These are phyloP conservation scores for Notospermus geniculatus DNA, from an alignment of 1,140 invertebrate genomes.

Conservation along the genomic window DNA sequence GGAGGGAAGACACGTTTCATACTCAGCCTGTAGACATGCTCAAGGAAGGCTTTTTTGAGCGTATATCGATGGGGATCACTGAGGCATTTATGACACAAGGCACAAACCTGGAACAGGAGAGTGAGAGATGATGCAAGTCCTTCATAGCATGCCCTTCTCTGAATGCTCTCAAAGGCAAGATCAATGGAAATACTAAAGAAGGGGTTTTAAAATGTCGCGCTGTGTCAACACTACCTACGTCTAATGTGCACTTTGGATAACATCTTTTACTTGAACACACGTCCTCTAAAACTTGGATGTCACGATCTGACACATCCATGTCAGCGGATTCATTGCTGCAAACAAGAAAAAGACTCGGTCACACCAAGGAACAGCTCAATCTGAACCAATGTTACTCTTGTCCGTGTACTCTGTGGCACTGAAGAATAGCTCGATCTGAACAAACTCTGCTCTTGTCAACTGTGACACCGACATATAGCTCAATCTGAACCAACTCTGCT, in stretches of 20 bases:
- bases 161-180: not conserved
- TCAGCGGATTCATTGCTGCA: conserved; percentile 41
- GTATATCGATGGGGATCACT: conserved; percentile 61
- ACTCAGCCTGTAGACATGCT: conserved; percentile 75
- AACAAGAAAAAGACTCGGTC: conserved; percentile 8
- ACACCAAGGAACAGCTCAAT: not conserved
- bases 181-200: conserved; percentile 2
- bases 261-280: conserved; percentile 65
- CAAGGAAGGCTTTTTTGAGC: conserved; percentile 70
- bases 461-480: not conserved
- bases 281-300: conserved; percentile 74
- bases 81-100: conserved; percentile 76
- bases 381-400: no score
- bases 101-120: conserved; percentile 64
- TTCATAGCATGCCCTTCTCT: not conserved
- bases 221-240: no score
- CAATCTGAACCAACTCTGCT: no score
- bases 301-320: conserved; percentile 70
- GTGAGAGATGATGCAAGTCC: conserved; percentile 10
- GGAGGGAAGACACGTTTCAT: conserved; percentile 80
- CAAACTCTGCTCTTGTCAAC: no score
- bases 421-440: no score
- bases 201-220: not conserved
- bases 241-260: conserved; percentile 62
- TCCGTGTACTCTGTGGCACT: not conserved